Conservation (phyloP, 2,888 invertebrate genomes). For the Halictus quadricinctus region DNA sequence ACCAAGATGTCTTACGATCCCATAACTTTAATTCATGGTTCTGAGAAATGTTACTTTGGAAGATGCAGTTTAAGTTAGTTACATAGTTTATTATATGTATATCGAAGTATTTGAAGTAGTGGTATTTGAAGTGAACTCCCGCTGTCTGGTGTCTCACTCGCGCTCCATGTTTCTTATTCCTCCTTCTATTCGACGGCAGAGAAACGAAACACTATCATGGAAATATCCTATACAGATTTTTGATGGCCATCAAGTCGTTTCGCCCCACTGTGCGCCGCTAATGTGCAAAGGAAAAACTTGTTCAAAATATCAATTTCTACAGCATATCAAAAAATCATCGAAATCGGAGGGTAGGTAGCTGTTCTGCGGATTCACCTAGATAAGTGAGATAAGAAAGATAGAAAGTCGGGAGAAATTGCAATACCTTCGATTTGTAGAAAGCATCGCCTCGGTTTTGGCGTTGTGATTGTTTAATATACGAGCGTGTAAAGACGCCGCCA, state of each 20-base stretch:
- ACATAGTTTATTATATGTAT: no score
- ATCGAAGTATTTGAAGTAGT: no score
- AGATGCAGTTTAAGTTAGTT: no score
- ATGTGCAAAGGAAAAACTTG: neutral
- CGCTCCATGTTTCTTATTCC: no score
- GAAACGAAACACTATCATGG: no score
- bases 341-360: neutral
- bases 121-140: no score
- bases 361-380: neutral
- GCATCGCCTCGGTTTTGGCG: constrained; percentile 76
- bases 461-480: constrained; percentile 88
- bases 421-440: constrained; percentile 73
- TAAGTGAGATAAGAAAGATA: neutral
- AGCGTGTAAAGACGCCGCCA: constrained; percentile 92
- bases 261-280: neutral
- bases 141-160: no score
- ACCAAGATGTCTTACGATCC: no score
- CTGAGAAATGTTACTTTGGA: no score
- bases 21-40: no score
- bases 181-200: no score
- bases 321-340: neutral
- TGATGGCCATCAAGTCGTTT: neutral
- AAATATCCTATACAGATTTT: neutral
- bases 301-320: neutral
- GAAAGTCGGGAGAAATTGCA: neutral